Evolutionary conservation across 2,113 vertebrate genomes (phyloP), one percentile per base, ranked within the genome.

Genomic region (Steatornis caripensis): DNA sequence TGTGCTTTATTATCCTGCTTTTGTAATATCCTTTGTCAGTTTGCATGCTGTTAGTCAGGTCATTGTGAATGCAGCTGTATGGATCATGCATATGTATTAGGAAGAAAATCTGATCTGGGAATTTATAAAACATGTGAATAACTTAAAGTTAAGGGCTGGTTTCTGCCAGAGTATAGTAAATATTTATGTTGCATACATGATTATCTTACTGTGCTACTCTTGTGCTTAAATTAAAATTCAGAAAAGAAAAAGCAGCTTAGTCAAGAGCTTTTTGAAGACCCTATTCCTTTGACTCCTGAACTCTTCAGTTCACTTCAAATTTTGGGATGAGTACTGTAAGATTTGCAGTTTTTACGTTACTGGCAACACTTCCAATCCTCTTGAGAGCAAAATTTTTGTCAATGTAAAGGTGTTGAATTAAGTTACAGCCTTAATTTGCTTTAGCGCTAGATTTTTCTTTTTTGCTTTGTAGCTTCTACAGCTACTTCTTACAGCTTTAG

Each of bases 11-110:
- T 90, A 79, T 91, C 75, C 87, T 86, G 96, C 92, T 96, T 95
- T 98, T 98, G 96, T 98, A 65, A 78, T 97, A 71, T 79, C 89
- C 97, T 94, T 89, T 98, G 97, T 96, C 91, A 65, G 87, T 85
- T 95, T 92, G 97, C 95, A 89, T 95, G 96, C 96, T 96, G 55
- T 97, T 97, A 97, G 76, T 74, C 87, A 69, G 92, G 89, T 92
- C 89, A 95, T 98, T 98, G 98, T 98, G 95, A 95, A 82, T 96
- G 96, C 96, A 98, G 97, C 97, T 98, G 97, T 97, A 95, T 94
- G 95, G 89, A 72, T 90, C 71, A 97, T 95, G 90, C 93, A 98
- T 99, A 97, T 98, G 85, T 94, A 98, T 98, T 96, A 98, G 95
- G 97, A 98, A 98, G 97, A 93, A 97, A 97, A 97, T 98, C 98